Percentiles rank a stretch among this genome's conserved stretches.
These are phyloP conservation scores for Oncorhynchus tshawytscha DNA, from an alignment of 2,113 vertebrate species.

Conservation along the genomic window DNA sequence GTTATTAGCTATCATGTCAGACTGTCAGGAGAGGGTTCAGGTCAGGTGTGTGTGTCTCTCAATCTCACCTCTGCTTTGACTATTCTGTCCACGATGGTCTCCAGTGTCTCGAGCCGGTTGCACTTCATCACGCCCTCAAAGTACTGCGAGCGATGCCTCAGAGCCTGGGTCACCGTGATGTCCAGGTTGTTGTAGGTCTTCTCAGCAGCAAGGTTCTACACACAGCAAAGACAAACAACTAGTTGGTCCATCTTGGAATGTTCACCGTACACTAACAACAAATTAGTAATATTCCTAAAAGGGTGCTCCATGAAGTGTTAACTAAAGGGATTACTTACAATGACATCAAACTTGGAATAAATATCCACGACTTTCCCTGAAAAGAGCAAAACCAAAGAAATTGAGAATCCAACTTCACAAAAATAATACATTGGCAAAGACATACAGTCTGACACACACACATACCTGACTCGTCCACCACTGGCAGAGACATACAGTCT, in stretches of 20 bases:
- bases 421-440: background rate
- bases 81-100: conserved; percentile 95
- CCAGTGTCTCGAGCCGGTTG: conserved; percentile 89
- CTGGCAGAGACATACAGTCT: too few relatives aligned
- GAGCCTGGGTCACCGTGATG: conserved; percentile 93
- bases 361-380: conserved; percentile 98
- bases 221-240: background rate
- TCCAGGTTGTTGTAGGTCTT: conserved; percentile 98
- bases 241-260: too few relatives aligned
- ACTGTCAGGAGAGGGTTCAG: background rate
- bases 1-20: too few relatives aligned
- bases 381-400: conserved; percentile 46
- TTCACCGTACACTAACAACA: background rate
- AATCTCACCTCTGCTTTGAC: conserved; percentile 92
- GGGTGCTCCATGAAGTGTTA: background rate
- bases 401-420: background rate
- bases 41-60: background rate
- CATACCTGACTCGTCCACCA: too few relatives aligned
- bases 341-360: conserved; percentile 99
- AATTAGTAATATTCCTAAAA: background rate
- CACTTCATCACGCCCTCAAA: conserved; percentile 98
- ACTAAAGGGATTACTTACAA: conserved; percentile 83
- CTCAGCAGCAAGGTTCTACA: conserved; percentile 95
- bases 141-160: conserved; percentile 92
- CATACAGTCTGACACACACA: too few relatives aligned